Base-by-base conservation (phyloP, 2,113 vertebrate genomes). In the Psephotus haematonotus region DNA sequence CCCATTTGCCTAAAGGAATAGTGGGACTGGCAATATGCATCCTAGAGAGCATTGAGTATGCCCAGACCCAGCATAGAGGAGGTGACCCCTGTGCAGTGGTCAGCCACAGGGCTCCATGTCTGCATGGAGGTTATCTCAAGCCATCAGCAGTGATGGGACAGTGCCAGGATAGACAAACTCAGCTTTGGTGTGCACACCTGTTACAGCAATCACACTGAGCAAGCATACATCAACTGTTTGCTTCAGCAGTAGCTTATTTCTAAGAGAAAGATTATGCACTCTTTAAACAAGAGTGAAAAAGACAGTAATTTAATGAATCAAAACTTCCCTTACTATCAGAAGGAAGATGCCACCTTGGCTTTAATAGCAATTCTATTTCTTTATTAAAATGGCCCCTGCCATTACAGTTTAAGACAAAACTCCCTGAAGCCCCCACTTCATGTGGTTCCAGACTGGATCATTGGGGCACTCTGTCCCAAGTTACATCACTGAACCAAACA, bases 31-130 rank as follows among this genome's bases (percentile, higher is more conserved):
- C 52, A 64, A 22, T 24, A 29, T 5, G 11, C 1, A 1, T 29
- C 49, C 75, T 18, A 13, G 47, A 72, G 14, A 3, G 13, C 24
- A 35, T 0, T 23, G 17, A 43, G n/a, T 5, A 7, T 19, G 35
- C 29, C 43, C 65, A 92, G 57, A 68, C 3, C 13, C 44, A 5
- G 0, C 1, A 1, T 4, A 60, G n/a, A 68, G 35, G 12, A 20
- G 12, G 9, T 55, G 47, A 64, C 16, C 1, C 5, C 22, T 1
- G 0, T 2, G 23, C 17, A 47, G 43, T 6, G 43, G 12, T 28
- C 71, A 83, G 31, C 19, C 41, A 25, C 49, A 70, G 29, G 44
- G 39, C 19, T 93, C 53, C 13, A 2, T 3, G 31, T 50, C 37
- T 70, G 43, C 17, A 31, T 31, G 8, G 24, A 59, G 10, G 15